A percentile compares a stretch with the other conserved stretches of the same genome.
Conservation (phyloP, 1,140 invertebrate species). For the Zaprionus vittiger region DNA sequence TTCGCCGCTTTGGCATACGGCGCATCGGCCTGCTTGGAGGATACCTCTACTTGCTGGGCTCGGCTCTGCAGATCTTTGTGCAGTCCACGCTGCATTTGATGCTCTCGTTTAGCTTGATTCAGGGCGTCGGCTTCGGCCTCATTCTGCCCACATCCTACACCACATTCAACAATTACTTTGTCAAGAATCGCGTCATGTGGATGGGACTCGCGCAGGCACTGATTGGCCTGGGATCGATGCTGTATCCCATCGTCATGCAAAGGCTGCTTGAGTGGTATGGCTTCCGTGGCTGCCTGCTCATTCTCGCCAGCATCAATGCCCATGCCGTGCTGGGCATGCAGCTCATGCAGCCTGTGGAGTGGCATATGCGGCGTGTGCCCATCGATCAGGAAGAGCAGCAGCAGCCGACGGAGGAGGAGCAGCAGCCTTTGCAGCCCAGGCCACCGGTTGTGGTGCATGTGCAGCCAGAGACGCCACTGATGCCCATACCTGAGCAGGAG, state of each 20-base stretch:
- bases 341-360: conserved; percentile 88
- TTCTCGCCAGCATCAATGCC: conserved; percentile 87
- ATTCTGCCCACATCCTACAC: conserved; percentile 86
- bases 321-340: conserved; percentile 88
- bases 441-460: conserved; percentile 42
- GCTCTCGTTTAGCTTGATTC: conserved; percentile 86
- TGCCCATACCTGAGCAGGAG: conserved; percentile 29
- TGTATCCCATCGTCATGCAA: conserved; percentile 86
- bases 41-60: conserved; percentile 85
- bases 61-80: conserved; percentile 86
- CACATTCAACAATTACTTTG: conserved; percentile 87
- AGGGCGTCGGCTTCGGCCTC: conserved; percentile 87
- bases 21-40: conserved; percentile 86
- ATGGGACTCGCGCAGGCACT: conserved; percentile 87
- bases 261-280: conserved; percentile 86
- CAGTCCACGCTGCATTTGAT: conserved; percentile 85
- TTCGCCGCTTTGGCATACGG: conserved; percentile 85
- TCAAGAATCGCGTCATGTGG: conserved; percentile 86
- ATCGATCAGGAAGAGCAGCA: conserved; percentile 78
- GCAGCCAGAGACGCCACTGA: conserved; percentile 63
- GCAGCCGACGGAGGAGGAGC: conserved; percentile 52
- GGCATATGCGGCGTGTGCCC: conserved; percentile 86
- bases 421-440: conserved; percentile 7
- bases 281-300: conserved; percentile 87
- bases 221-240: conserved; percentile 86